Evolutionary conservation across 2,888 invertebrate genomes (phyloP).

Genomic region (Meandrusa payeni): DNA sequence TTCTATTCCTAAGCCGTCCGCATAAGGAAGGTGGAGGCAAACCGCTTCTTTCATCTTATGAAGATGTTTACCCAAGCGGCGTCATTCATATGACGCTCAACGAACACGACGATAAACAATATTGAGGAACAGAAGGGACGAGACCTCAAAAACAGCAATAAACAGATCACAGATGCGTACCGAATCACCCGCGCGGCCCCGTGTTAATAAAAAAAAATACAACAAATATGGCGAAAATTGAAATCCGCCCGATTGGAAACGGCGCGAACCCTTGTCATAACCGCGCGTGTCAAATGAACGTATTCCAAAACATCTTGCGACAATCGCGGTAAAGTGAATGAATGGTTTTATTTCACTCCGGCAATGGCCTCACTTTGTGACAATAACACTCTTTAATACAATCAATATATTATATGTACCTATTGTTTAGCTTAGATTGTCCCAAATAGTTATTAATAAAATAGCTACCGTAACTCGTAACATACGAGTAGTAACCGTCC

Average conservation of each 20-base stretch:
- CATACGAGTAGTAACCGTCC: too few species aligned
- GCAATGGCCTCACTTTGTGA: constrained; percentile 10
- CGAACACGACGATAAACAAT: constrained; percentile 27
- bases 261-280: constrained; percentile 49
- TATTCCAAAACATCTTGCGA: constrained; percentile 29
- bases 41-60: too few species aligned
- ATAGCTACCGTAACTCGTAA: too few species aligned
- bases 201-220: constrained; percentile 53
- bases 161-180: constrained; percentile 57
- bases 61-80: too few species aligned
- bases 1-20: too few species aligned
- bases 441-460: too few species aligned
- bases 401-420: too few species aligned
- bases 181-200: constrained; percentile 51
- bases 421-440: too few species aligned
- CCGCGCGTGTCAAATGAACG: constrained; percentile 51
- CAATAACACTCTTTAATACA: too few species aligned
- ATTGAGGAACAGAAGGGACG: constrained; percentile 36
- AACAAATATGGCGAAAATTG: constrained; percentile 57
- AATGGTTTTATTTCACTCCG: constrained; percentile 19
- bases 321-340: constrained; percentile 33
- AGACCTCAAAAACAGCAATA: constrained; percentile 42
- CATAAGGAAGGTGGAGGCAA: too few species aligned
- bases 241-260: constrained; percentile 52
- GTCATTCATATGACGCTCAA: constrained; percentile 5